A percentile compares a stretch with the other conserved stretches of the same genome.
Conservation (phyloP, 2,888 invertebrate species). For the Melikaiella ostensackeni region DNA sequence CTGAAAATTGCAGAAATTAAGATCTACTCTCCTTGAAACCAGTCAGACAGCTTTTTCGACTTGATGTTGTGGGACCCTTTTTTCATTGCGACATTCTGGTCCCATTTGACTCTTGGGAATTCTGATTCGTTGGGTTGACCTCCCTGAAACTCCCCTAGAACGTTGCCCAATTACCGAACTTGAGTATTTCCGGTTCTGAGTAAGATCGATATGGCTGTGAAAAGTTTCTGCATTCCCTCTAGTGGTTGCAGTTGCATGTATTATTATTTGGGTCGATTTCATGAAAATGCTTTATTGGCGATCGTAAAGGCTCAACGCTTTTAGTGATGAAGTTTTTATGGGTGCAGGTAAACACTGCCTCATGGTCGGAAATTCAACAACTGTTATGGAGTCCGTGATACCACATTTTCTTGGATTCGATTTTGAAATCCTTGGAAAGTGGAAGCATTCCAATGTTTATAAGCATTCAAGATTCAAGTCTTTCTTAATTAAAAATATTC, state of each 20-base stretch:
- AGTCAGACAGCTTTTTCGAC: conserved; percentile 10
- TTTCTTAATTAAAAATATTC: too few relatives aligned
- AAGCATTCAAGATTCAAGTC: too few relatives aligned
- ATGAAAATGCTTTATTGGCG: neutral
- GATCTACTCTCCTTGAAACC: neutral
- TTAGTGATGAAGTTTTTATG: neutral
- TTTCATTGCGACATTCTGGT: neutral
- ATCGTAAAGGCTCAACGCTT: neutral
- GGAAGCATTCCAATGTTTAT: too few relatives aligned
- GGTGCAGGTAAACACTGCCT: neutral
- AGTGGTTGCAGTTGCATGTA: conserved; percentile 18
- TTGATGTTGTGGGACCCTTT: neutral
- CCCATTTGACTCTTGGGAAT: conserved; percentile 20
- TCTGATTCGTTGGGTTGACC: conserved; percentile 8
- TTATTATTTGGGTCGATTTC: conserved; percentile 40
- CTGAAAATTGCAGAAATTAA: neutral
- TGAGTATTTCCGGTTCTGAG: conserved; percentile 54
- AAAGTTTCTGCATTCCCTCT: conserved; percentile 49
- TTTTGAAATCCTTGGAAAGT: neutral
- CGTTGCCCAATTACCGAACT: conserved; percentile 52
- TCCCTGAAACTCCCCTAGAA: conserved; percentile 45
- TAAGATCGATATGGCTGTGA: conserved; percentile 44
- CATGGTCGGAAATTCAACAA: neutral
- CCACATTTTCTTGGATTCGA: neutral
- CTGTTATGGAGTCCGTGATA: neutral